Percentiles rank a stretch among this genome's conserved stretches.
Evolutionary conservation across 2,888 invertebrate genomes (phyloP).

Genomic region (Ellobium chinense): DNA sequence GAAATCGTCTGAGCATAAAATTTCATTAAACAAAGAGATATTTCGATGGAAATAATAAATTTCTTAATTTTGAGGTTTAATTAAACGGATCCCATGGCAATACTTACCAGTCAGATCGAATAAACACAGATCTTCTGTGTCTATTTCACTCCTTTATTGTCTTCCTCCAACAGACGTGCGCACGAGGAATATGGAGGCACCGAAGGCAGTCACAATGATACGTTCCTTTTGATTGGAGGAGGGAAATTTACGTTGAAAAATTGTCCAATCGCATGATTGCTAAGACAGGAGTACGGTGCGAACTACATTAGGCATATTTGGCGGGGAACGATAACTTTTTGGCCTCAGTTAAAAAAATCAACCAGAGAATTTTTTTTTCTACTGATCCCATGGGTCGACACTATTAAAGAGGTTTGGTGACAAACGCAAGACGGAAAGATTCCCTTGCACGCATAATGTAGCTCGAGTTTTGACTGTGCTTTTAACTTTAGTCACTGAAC

Average conservation of each 20-base stretch:
- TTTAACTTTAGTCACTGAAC: no score
- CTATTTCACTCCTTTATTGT: not conserved
- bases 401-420: not conserved
- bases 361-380: no score
- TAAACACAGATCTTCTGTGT: not conserved
- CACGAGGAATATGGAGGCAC: constrained; percentile 53
- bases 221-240: constrained; percentile 35
- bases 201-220: constrained; percentile 10
- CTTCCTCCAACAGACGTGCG: constrained; percentile 31
- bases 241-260: constrained; percentile 24
- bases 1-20: no score
- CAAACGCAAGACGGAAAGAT: no score
- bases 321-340: not conserved
- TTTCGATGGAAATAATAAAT: no score
- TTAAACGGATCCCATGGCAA: no score
- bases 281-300: not conserved
- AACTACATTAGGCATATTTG: constrained; percentile 1
- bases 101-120: not conserved
- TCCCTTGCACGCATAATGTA: no score
- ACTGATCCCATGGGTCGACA: no score
- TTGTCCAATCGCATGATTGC: constrained; percentile 39
- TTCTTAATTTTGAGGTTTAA: no score
- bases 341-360: not conserved
- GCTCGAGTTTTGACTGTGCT: no score
- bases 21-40: no score